phyloP scores from a whole-genome alignment of 1,140 invertebrate genomes.

The Drosophila sp. region DNA sequence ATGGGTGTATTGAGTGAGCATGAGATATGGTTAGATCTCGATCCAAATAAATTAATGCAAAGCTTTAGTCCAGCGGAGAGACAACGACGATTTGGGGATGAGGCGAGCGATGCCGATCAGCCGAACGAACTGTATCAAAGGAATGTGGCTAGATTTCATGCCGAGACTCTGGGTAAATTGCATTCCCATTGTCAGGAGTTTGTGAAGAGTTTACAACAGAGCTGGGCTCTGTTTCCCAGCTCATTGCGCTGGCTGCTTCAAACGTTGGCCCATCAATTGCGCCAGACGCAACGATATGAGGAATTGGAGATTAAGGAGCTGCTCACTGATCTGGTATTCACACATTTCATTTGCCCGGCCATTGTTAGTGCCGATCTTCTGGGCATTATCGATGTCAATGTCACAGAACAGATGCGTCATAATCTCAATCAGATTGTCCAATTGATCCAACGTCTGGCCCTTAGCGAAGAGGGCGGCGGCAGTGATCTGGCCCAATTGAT shows the following conservation, averaged over 20 bases:
- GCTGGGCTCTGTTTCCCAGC: slow-evolving; percentile 96
- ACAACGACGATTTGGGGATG: slow-evolving; percentile 89
- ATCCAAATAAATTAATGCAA: slow-evolving; percentile 93
- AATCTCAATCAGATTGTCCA: slow-evolving; percentile 96
- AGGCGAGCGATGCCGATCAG: slow-evolving; percentile 76
- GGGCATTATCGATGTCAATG: slow-evolving; percentile 97
- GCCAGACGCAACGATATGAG: slow-evolving; percentile 85
- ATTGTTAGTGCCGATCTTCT: slow-evolving; percentile 98
- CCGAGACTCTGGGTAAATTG: slow-evolving; percentile 91
- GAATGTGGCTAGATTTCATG: slow-evolving; percentile 90
- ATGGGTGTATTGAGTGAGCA: slow-evolving; percentile 96
- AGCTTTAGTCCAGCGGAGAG: slow-evolving; percentile 76
- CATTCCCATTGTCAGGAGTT: slow-evolving; percentile 91
- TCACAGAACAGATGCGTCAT: slow-evolving; percentile 94
- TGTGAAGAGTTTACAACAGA: slow-evolving; percentile 92
- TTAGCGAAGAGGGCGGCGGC: slow-evolving; percentile 91
- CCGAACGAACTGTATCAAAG: slow-evolving; percentile 86
- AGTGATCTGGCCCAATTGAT: slow-evolving; percentile 90
- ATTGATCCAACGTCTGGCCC: slow-evolving; percentile 94
- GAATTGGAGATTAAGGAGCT: slow-evolving; percentile 90
- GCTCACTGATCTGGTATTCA: slow-evolving; percentile 96
- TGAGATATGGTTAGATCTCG: slow-evolving; percentile 96
- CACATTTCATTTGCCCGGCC: slow-evolving; percentile 97
- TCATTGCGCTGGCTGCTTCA: slow-evolving; percentile 91
- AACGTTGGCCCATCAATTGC: slow-evolving; percentile 89